Conservation (phyloP, 2,888 invertebrate species). For the Amiota mariae region DNA sequence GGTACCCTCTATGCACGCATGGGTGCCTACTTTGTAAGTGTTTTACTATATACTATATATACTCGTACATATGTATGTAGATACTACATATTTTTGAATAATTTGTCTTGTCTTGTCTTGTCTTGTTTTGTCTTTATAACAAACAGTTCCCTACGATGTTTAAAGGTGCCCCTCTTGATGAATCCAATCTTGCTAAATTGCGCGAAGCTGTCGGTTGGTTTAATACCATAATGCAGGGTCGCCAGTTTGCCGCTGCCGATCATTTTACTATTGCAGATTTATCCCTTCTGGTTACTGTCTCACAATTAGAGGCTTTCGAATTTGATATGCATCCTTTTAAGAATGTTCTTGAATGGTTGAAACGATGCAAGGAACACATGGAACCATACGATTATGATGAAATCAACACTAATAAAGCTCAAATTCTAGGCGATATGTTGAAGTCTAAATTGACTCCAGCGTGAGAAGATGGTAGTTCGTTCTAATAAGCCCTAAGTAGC, state of each 20-base stretch:
- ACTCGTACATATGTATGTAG: too few species aligned
- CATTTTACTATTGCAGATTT: conserved; percentile 73
- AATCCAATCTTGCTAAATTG: conserved; percentile 74
- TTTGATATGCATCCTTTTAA: conserved; percentile 76
- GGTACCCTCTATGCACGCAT: conserved; percentile 76
- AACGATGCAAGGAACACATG: conserved; percentile 78
- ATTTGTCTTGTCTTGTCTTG: background rate
- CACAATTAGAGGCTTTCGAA: conserved; percentile 74
- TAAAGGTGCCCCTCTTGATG: conserved; percentile 73
- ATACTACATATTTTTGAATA: too few species aligned
- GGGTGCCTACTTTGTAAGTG: conserved; percentile 76
- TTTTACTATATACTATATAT: too few species aligned
- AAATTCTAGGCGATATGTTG: conserved; percentile 76
- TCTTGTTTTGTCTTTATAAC: background rate
- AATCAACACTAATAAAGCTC: conserved; percentile 77
- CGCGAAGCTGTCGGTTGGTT: conserved; percentile 77
- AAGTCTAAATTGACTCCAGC: conserved; percentile 72
- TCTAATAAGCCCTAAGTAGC: too few species aligned
- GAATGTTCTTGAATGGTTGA: conserved; percentile 78
- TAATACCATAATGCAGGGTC: conserved; percentile 75
- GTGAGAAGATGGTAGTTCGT: background rate
- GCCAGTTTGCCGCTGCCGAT: conserved; percentile 77
- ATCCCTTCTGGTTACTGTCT: conserved; percentile 70
- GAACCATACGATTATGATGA: conserved; percentile 81
- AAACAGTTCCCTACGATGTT: conserved; percentile 75